Evolutionary conservation across 2,113 vertebrate species (phyloP).

Genomic region (Psilopogon haemacephalus): DNA sequence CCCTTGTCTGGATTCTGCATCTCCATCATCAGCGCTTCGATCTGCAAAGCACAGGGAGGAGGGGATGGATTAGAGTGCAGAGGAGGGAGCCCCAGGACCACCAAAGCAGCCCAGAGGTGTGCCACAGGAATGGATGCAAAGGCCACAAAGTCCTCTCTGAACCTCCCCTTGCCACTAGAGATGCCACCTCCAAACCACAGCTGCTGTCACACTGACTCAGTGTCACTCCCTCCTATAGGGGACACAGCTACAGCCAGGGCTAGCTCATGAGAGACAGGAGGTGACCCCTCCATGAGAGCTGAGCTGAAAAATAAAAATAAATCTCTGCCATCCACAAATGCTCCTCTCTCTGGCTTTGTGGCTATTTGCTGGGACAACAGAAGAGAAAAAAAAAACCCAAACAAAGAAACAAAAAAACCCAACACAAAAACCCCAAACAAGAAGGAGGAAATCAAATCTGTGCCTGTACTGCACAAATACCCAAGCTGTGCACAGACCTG

Average conservation of each 20-base stretch:
- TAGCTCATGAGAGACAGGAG: background rate
- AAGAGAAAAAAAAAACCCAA: background rate
- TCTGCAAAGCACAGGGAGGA: constrained; percentile 68
- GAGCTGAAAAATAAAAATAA: background rate
- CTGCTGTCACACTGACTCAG: background rate
- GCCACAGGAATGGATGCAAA: background rate
- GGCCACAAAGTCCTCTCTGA: background rate
- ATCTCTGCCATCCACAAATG: background rate
- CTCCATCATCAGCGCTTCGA: constrained; percentile 87
- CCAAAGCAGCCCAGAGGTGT: background rate
- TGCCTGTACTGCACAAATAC: background rate
- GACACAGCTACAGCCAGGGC: background rate
- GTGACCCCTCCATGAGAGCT: background rate
- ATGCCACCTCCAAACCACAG: background rate
- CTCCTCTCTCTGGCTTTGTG: background rate
- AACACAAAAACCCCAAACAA: too few relatives aligned
- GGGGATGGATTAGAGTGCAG: rapidly evolving
- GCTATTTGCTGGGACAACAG: background rate
- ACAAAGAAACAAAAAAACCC: too few relatives aligned
- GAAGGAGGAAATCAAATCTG: background rate
- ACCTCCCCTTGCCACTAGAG: background rate
- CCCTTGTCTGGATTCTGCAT: constrained; percentile 91
- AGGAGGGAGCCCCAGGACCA: background rate
- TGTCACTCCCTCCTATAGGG: background rate
- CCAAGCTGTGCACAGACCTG: background rate